Base-by-base conservation (phyloP, 2,888 invertebrate species). In the Dolomedes plantarius region DNA sequence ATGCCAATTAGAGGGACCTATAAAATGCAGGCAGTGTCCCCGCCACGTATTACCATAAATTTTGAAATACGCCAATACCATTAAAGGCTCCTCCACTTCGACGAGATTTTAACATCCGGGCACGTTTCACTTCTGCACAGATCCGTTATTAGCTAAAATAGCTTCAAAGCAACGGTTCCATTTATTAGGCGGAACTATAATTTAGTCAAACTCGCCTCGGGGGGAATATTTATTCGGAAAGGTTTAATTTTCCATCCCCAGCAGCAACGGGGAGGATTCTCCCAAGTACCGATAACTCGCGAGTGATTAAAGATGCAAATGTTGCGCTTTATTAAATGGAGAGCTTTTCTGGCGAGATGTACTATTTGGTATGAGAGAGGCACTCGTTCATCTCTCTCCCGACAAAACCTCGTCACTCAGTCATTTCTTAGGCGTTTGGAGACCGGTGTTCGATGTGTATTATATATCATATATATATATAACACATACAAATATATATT, bases 71-170 rank as follows among this genome's bases (percentile, higher is more conserved):
- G 11, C 36, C 28, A 29, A n/a, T 29, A 29, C 28, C 29, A 29
- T 65, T 65, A 65, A 9, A 65, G 31, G 9, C 65, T 19, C 28
- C 23, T 46, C 28, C 46, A 27, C 28, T 19, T 11, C n/a, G 11
- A n/a, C 46, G 29, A 46, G 19, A 19, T 46, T 71, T 46, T 71
- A 71, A 50, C 71, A 71, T 46, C 71, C n/a, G 13, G 16, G 11
- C 23, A 29, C 72, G 72, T 23, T 50, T 32, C 23, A 67, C 29
- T 65, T 36, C 29, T 56, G 32, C 56, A 16, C 19, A 68, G 65
- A 31, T 16, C 50, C 23, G 76, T 77, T 83, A 83, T 83, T 83
- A 83, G 83, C 83, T 67, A 27, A 83, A 83, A 77, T 83, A 83
- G 83, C 77, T 71, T 76, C 83, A 76, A 73, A 76, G 74, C 36